These are phyloP conservation scores for Poeciliopsis gracilis DNA, from an alignment of 2,797 vertebrate genomes.

Conservation along the genomic window DNA sequence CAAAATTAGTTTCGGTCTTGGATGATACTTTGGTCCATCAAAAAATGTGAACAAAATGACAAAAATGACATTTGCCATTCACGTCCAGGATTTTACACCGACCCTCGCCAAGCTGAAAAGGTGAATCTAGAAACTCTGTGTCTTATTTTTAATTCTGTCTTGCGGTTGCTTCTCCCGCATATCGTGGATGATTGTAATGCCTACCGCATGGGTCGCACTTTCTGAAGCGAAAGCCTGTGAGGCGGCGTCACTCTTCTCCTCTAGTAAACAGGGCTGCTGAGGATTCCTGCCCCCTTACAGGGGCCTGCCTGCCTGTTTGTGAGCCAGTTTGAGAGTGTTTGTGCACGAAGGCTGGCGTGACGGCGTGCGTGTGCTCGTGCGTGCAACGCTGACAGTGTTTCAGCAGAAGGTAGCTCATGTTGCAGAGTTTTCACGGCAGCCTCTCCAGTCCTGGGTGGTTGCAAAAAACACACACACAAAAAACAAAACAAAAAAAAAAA, in stretches of 20 bases:
- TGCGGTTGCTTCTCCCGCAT: conserved; percentile 17
- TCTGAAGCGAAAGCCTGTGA: conserved; percentile 60
- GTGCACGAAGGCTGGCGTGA: conserved; percentile 65
- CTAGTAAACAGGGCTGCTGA: conserved; percentile 79
- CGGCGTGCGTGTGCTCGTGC: conserved; percentile 23
- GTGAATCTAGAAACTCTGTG: not conserved
- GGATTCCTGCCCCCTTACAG: conserved; percentile 80
- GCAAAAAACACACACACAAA: conserved; percentile 9
- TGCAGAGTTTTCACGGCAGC: conserved; percentile 70
- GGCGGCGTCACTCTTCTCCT: conserved; percentile 80
- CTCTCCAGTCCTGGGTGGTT: conserved; percentile 65
- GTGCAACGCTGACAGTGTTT: conserved; percentile 55
- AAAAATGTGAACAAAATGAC: too few species aligned
- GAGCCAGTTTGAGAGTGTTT: conserved; percentile 75
- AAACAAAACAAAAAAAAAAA: conserved; percentile 23
- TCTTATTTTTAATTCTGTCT: not conserved
- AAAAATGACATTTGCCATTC: not conserved
- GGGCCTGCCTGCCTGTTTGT: conserved; percentile 83
- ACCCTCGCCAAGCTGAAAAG: not conserved
- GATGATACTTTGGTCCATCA: not conserved
- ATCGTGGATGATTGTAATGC: conserved; percentile 35
- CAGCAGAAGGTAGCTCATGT: conserved; percentile 67
- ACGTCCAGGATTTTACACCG: not conserved
- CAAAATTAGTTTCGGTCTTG: not conserved
- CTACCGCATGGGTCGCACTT: conserved; percentile 45